These are phyloP conservation scores for Trisateles emortualis DNA, from an alignment of 2,888 invertebrate genomes.

Conservation along the genomic window DNA sequence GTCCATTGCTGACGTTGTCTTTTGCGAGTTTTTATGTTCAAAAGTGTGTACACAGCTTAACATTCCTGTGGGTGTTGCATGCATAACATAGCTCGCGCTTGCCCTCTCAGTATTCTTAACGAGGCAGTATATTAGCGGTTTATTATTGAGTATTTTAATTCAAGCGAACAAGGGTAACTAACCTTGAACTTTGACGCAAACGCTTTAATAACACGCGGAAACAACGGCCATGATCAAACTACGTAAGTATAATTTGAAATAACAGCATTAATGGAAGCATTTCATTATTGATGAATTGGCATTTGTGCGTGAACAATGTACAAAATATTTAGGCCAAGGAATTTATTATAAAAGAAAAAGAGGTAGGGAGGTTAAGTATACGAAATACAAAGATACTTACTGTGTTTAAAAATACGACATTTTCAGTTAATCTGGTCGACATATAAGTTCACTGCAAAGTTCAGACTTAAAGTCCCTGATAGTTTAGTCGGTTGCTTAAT, in stretches of 20 bases:
- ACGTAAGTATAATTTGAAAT: constrained; percentile 35
- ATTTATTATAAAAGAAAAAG: constrained; percentile 5
- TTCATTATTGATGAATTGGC: constrained; percentile 32
- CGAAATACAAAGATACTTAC: background rate
- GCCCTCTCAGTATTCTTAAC: constrained; percentile 29
- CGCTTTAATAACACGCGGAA: constrained; percentile 58
- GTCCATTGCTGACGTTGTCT: background rate
- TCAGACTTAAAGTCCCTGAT: too few relatives aligned
- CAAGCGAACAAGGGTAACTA: constrained; percentile 33
- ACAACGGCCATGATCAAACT: constrained; percentile 44
- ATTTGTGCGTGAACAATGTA: constrained; percentile 24
- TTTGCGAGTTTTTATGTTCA: background rate
- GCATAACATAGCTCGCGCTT: constrained; percentile 29
- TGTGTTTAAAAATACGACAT: too few relatives aligned
- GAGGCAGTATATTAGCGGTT: constrained; percentile 26
- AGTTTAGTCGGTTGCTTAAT: too few relatives aligned
- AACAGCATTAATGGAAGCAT: constrained; percentile 36
- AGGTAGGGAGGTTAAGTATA: background rate
- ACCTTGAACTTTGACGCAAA: constrained; percentile 51
- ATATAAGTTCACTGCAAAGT: too few relatives aligned
- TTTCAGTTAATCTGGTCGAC: too few relatives aligned
- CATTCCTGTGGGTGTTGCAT: constrained; percentile 36
- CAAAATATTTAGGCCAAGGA: constrained; percentile 14
- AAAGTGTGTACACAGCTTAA: background rate
- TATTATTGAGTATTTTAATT: constrained; percentile 35